Conservation (phyloP, 2,888 invertebrate genomes). For the Drosophila sordidula region DNA sequence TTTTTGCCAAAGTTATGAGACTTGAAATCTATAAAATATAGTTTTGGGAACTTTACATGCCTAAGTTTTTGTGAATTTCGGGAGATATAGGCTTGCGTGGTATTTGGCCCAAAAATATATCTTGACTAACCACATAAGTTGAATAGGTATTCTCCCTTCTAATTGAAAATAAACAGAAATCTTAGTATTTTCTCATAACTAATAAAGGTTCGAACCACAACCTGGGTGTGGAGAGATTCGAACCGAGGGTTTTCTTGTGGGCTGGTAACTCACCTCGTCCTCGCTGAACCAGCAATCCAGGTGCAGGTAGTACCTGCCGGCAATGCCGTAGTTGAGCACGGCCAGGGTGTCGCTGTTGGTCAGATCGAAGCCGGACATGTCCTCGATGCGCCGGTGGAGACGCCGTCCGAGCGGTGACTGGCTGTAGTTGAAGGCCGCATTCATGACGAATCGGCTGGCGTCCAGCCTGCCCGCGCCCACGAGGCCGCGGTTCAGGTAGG, state of each 20-base stretch:
- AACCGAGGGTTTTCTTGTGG: background rate
- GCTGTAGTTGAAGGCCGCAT: background rate
- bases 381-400: constrained; percentile 25
- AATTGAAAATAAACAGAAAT: too few species aligned
- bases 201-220: too few species aligned
- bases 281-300: constrained; percentile 18
- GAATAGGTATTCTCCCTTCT: too few species aligned
- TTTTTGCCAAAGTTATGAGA: too few species aligned
- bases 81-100: too few species aligned
- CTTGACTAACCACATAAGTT: too few species aligned
- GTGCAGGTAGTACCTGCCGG: constrained; percentile 38
- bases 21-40: too few species aligned
- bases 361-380: constrained; percentile 42
- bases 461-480: background rate
- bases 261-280: constrained; percentile 11
- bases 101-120: too few species aligned
- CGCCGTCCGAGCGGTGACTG: background rate
- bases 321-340: constrained; percentile 40
- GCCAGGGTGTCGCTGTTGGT: background rate
- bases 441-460: background rate
- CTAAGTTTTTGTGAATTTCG: too few species aligned
- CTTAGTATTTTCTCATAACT: too few species aligned
- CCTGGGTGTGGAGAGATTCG: too few species aligned
- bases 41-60: too few species aligned
- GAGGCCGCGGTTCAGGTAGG: background rate